Evolutionary conservation across 2,113 vertebrate species (phyloP), one percentile per base, ranked within the genome.

Genomic region (Protobothrops mucrosquamatus): DNA sequence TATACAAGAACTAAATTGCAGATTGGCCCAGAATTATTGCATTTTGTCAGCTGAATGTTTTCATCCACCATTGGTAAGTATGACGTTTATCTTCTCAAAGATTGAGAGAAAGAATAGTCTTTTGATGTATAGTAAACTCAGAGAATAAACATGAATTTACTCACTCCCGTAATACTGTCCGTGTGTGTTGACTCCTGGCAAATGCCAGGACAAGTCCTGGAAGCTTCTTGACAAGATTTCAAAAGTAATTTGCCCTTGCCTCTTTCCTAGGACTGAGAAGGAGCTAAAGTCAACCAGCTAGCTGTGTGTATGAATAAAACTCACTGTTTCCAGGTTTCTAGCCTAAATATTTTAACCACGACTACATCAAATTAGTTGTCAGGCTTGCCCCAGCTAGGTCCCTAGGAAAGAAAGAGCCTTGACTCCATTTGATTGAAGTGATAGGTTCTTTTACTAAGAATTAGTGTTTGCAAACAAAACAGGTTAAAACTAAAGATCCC

Each of bases 21-120:
- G 91, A 0, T 93, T 99, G 93, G 91, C 97, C 96, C 98, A 98
- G 98, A 98, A 98, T 59, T 96, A 86, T 55, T 95, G 93, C 91
- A 92, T 24, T 0, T 15, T 94, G 61, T 92, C 93, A 64, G 94
- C 92, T 81, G 96, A 56, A 92, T 94, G 29, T 87, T 97, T 97
- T 90, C 94, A 96, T 34, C 96, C 96, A 20, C 94, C 10, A 0
- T 4, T 95, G 34, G 96, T 97, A 87, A 61, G 69, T 95, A 46
- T 46, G 48, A 92, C 14, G 0, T 59, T 94, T 43, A 10, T 1
- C 91, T 88, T 92, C 7, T 1, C 24, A n/a, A 56, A 85, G 24
- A 12, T 15, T 24, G 52, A 23, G 12, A 48, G 86, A 20, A 54
- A 54, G 22, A 85, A 1, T 57, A 2, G 3, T 3, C 24, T 48